Conservation (phyloP, 1,140 invertebrate genomes). For the Trigoniulus corallinus region DNA sequence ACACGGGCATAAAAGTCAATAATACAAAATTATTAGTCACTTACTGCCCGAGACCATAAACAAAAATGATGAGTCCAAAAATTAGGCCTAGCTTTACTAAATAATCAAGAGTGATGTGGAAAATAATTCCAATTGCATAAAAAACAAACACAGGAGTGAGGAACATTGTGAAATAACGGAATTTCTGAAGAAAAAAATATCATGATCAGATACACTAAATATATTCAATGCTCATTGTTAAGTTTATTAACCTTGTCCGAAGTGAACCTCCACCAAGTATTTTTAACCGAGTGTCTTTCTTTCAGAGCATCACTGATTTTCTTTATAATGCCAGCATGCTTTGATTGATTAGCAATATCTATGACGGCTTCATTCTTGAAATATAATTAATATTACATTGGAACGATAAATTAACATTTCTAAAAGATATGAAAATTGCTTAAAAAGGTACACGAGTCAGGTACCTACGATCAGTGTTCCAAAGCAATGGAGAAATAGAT, state of each 20-base stretch:
- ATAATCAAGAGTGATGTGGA: conserved; percentile 57
- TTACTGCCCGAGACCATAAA: conserved; percentile 40
- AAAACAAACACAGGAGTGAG: conserved; percentile 75
- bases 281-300: too few relatives aligned
- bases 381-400: too few relatives aligned
- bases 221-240: too few relatives aligned
- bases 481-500: too few relatives aligned
- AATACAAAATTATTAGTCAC: background rate
- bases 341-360: background rate
- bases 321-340: background rate
- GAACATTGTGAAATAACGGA: conserved; percentile 74
- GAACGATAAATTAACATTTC: too few relatives aligned
- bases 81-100: conserved; percentile 65
- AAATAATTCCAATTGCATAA: conserved; percentile 68
- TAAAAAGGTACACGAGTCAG: too few relatives aligned
- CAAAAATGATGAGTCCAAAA: conserved; percentile 47
- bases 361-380: background rate
- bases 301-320: background rate
- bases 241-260: too few relatives aligned
- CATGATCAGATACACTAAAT: too few relatives aligned
- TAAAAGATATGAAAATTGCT: too few relatives aligned
- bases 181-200: conserved; percentile 50
- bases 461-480: too few relatives aligned
- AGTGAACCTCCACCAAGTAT: too few relatives aligned
- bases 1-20: conserved; percentile 6